Evolutionary conservation across 30 jellyfish, hydroid and myxozoan genomes (phyloP), one percentile per base, ranked within the genome.

Genomic region (Aurelia aurita): DNA sequence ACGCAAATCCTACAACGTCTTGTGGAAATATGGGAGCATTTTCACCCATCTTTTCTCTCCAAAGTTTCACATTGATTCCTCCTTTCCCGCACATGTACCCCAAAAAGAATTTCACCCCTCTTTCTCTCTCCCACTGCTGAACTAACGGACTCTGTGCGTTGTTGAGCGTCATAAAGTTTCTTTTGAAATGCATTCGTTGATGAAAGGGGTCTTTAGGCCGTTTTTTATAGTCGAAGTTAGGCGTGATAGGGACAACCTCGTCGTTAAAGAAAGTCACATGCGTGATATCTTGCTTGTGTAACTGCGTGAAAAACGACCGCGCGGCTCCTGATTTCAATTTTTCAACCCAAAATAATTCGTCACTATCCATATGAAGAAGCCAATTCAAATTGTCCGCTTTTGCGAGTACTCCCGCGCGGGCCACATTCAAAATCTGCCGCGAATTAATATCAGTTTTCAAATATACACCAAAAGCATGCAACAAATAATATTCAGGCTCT

Each of bases 61-160:
- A 83, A 32, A 83, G 46, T 58, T 44, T 26, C 16, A 83, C 87
- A 34, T 83, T 83, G 5, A 83, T 70, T 22, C 80, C 93, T 1
- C 93, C 93, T 59, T 83, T 83, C 46, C 93, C 93, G 55, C 93
- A 83, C 93, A 83, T 83, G 81, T 83, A 83, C 19, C 93, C 93
- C 15, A 83, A 43, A 26, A 83, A 83, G 64, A 58, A 63, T 31
- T 47, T 32, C 61, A 70, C 93, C 18, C 81, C 87, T 26, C 74
- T 60, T 18, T 61, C 81, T 27, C 45, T 19, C 34, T 65, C 74
- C 80, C 79, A 69, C 12, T 71, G 14, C 73, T 60, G 81, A 18
- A 47, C 86, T 12, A 70, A 18, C 3, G 54, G 39, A 51, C 14
- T 61, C 22, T 83, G 80, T 3, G 28, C 19, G 35, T 28, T 22